Base-by-base conservation (phyloP, 2,888 invertebrate species). In the Rhabditoides inermis region DNA sequence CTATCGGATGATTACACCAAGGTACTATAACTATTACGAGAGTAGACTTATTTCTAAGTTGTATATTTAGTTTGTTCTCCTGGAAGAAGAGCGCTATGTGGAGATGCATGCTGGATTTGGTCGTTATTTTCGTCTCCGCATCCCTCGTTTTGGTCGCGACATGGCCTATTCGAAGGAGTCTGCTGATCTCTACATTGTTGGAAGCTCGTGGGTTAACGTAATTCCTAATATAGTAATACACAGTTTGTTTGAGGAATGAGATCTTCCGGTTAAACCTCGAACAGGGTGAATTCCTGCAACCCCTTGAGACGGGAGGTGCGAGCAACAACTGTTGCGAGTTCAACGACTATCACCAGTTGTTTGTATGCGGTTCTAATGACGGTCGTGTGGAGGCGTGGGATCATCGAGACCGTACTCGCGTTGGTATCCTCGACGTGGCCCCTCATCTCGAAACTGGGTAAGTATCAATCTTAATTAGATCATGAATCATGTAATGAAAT, bases 91-190 rank as follows among this genome's bases (percentile, higher is more conserved):
- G 77, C 84, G 98, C 39, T 90, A 86, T 78, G 82, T 99, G 10
- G 98, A 98, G 80, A 87, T 99, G 75, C 98, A 99, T 81, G 86
- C 88, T 25, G 88, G 88, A 40, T 87, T 87, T 78, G 98, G 98
- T 0, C 82, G 89, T 42, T 90, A 92, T 77, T 88, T 88, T 76
- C 82, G 89, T 54, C 81, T 91, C 23, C 81, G 98, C 68, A 89
- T 98, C 70, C 98, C 98, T 12, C 86, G 88, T 72, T 91, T 88
- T 81, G 95, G 98, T 0, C 83, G 92, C 62, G 95, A 95, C 77
- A 84, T 98, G 81, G 84, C 87, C 63, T 92, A 89, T 75, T 89
- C 92, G 78, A 83, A 83, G 70, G 86, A 88, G 12, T 85, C 86
- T 1, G 90, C 90, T 82, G 94, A 99, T 79, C 81, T 95, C 49